Conservation (phyloP, 2,888 invertebrate genomes). For the Rhorus exstirpatorius region DNA sequence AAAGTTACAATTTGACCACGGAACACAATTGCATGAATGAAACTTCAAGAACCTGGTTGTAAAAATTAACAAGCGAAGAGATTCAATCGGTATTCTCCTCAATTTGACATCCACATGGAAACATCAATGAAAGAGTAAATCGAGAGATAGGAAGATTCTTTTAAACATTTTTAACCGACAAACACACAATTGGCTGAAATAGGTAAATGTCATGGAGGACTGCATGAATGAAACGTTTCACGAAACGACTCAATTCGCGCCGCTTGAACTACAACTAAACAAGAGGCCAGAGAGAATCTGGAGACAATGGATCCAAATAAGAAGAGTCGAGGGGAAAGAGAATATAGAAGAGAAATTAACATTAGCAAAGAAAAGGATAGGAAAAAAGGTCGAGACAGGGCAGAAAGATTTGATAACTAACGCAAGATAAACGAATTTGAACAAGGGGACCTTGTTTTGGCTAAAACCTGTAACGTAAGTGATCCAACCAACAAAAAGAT, state of each 20-base stretch:
- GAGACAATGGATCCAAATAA: no score
- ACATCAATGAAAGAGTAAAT: background rate
- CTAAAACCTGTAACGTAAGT: background rate
- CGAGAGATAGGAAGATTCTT: conserved; percentile 41
- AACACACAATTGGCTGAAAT: background rate
- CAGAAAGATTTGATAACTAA: background rate
- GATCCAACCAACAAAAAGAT: no score
- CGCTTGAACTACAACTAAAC: no score
- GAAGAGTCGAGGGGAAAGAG: no score
- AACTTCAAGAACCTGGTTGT: background rate
- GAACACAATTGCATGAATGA: conserved; percentile 36
- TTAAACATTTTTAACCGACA: conserved; percentile 8
- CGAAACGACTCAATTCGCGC: conserved; percentile 8
- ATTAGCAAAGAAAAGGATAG: background rate
- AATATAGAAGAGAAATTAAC: no score
- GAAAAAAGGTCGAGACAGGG: background rate
- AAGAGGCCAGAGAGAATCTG: no score
- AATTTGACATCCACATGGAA: conserved; percentile 26
- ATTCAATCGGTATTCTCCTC: background rate
- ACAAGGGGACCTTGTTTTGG: background rate
- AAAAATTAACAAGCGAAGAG: background rate
- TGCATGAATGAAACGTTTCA: background rate
- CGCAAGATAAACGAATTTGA: no score
- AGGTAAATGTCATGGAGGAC: no score
- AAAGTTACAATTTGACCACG: conserved; percentile 23